Percentiles rank a stretch among this genome's conserved stretches.
Evolutionary conservation across 2,113 vertebrate species (phyloP).

Genomic region (Eulacestoma nigropectus): DNA sequence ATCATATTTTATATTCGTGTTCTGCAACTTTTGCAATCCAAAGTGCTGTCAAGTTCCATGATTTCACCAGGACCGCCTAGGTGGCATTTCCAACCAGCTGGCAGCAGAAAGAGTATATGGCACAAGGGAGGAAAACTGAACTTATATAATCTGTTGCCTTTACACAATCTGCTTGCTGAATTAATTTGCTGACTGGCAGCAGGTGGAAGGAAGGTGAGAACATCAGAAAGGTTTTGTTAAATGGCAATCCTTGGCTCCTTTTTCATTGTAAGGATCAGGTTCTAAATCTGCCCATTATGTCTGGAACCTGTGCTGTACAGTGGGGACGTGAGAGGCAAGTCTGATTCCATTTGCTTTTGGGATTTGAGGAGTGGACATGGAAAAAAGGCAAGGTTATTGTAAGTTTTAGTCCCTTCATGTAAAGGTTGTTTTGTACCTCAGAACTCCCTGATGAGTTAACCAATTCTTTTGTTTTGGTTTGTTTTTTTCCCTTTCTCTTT

Average conservation of each 20-base stretch:
- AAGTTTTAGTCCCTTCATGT: background rate
- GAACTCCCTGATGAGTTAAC: background rate
- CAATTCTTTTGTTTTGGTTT: background rate
- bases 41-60: background rate
- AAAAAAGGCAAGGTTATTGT: background rate
- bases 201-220: background rate
- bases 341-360: background rate
- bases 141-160: background rate
- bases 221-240: background rate
- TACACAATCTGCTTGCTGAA: background rate
- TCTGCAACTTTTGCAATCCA: background rate
- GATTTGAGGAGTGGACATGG: background rate
- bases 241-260: background rate
- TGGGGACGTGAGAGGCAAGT: background rate
- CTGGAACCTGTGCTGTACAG: background rate
- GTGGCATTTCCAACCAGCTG: background rate
- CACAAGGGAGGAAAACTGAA: background rate
- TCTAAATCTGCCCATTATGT: background rate
- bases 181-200: background rate
- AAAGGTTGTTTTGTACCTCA: background rate
- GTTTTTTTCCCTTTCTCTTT: background rate
- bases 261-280: background rate
- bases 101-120: background rate
- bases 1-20: background rate
- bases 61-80: background rate